Evolutionary conservation across 1,140 invertebrate genomes (phyloP).

Genomic region (Caerostris darwini): DNA sequence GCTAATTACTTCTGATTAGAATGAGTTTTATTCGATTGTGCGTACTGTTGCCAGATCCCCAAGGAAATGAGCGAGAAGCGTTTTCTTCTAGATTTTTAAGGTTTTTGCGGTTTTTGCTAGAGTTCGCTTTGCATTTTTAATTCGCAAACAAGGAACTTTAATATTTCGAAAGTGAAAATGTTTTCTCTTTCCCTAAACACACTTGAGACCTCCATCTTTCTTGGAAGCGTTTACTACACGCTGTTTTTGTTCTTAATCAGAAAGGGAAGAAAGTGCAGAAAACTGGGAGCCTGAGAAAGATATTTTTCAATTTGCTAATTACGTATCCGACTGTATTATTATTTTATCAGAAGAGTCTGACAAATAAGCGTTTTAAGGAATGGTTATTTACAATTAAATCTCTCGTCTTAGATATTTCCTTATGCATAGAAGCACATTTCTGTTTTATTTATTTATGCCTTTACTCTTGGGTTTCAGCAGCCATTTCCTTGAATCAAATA

Average conservation of each 20-base stretch:
- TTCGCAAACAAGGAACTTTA: background rate
- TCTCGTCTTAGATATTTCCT: no score
- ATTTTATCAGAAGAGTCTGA: background rate
- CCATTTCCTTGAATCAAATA: no score
- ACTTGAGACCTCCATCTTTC: background rate
- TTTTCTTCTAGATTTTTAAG: background rate
- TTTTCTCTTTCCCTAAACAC: background rate
- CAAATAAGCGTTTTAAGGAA: no score
- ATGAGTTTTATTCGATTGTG: background rate
- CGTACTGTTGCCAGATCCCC: background rate
- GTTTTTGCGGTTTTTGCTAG: background rate
- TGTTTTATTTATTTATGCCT: no score
- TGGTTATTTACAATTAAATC: no score
- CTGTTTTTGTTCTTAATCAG: no score
- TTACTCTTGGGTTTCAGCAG: no score
- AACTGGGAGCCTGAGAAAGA: background rate
- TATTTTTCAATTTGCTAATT: slow-evolving; percentile 31
- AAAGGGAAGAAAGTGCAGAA: no score
- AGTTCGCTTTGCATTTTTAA: background rate
- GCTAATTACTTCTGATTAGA: slow-evolving; percentile 33
- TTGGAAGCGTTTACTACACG: background rate
- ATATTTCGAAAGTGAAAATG: background rate
- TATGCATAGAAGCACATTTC: no score
- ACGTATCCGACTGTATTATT: background rate
- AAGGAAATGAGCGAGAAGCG: background rate